Evolutionary conservation across 2,113 vertebrate species (phyloP), one percentile per base, ranked within the genome.

Genomic region (Rousettus leschenaultii): DNA sequence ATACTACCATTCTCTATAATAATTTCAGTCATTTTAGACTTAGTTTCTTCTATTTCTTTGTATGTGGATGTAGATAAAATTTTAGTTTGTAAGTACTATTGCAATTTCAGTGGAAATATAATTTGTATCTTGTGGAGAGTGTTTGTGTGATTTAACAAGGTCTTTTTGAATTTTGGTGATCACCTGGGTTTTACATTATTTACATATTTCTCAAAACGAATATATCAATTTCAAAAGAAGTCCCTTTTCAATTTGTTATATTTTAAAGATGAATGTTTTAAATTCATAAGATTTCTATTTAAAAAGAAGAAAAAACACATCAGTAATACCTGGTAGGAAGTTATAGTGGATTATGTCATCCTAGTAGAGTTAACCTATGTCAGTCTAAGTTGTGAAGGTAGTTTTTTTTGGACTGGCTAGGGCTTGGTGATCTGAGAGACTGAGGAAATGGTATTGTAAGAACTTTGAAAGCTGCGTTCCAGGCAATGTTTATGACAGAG

Each of bases 141-240:
- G 12, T 73, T 96, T 78, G 5, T 15, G 61, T 66, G 51, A 55
- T 71, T 48, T 68, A 63, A 84, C 4, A 61, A 80, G 7, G 7
- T 95, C 70, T 21, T 77, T 95, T 95, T 86, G 45, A 80, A 95
- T 88, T 95, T 94, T 93, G 82, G 24, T 71, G 10, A 80, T 75
- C 24, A 55, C 19, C 18, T 92, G n/a, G 5, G 66, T 80, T 95
- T 93, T 91, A 3, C 8, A 61, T 96, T 94, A 82, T 68, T 92
- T 89, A 30, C 2, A 22, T 3, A 30, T 95, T 96, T 95, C 43
- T 95, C 71, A 55, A 91, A 91, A 53, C n/a, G 83, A 95, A 28
- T 38, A 77, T 77, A 57, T 85, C 43, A 40, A 77, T 61, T 89
- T 7, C 48, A 73, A 87, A 93, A 57, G 73, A 90, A 92, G 35